Evolutionary conservation across 1,140 invertebrate species (phyloP), one percentile per base, ranked within the genome.

Genomic region (Sarcophaga bullata): DNA sequence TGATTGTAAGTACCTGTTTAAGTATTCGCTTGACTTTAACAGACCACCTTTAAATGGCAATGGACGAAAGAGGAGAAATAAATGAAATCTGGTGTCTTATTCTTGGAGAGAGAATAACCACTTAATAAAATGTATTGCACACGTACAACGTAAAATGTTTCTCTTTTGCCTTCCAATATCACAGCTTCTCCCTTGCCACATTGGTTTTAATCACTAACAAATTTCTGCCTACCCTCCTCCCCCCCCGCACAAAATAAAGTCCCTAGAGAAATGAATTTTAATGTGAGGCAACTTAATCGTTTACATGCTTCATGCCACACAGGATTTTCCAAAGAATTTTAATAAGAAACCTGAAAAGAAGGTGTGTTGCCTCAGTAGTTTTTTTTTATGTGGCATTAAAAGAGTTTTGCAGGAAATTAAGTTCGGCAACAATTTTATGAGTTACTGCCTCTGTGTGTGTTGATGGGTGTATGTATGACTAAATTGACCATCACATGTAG

Each of bases 211-310:
- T 78, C 48, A 50, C 25, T 19, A 50, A 78, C 75, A 78, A 78
- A 78, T 78, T 75, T 75, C 19, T n/a, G n/a, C n/a, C n/a, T n/a
- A n/a, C n/a, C n/a, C n/a, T n/a, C 62, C 17, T n/a, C n/a, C n/a
- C n/a, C n/a, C n/a, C n/a, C n/a, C n/a, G n/a, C n/a, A n/a, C n/a
- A n/a, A n/a, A n/a, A n/a, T 68, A 15, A 25, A 19, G 75, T 78
- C 75, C 75, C 75, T 19, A n/a, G 75, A 50, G 75, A 78, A 0
- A 8, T 48, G 75, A 8, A 50, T 78, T 78, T 48, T 78, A 78
- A 78, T 78, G 75, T 50, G 49, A n/a, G n/a, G 50, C 48, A 49
- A 78, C 49, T 78, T 78, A 78, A 78, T 78, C 48, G 75, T 78
- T 78, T 78, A 76, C 15, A 19, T 19, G 19, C n/a, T 68, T 68